These are phyloP conservation scores for Saturnia japonica DNA, from an alignment of 2,888 invertebrate species.

Conservation along the genomic window DNA sequence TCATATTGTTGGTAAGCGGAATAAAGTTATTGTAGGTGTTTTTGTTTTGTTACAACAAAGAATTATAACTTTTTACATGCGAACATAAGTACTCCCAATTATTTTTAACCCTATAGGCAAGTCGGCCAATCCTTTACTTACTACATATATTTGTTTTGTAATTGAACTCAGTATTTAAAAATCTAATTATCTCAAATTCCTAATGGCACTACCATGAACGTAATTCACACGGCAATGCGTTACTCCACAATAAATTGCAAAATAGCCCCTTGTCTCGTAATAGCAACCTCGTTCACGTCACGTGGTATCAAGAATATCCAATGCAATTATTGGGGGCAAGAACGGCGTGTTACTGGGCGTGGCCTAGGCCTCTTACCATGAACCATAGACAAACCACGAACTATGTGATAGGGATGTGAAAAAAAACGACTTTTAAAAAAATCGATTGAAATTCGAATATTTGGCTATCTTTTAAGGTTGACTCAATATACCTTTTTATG, in stretches of 20 bases:
- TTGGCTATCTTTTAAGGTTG: too few relatives aligned
- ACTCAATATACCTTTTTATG: too few relatives aligned
- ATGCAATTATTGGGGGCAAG: constrained; percentile 38
- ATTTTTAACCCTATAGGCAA: neutral
- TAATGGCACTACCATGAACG: constrained; percentile 3
- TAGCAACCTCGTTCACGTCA: constrained; percentile 27
- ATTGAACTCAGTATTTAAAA: neutral
- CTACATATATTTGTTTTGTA: neutral
- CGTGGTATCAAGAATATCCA: constrained; percentile 29
- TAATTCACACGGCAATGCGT: constrained; percentile 25
- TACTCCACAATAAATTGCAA: constrained; percentile 51
- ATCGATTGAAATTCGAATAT: too few relatives aligned
- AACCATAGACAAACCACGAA: too few relatives aligned
- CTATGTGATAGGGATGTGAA: too few relatives aligned
- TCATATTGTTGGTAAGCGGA: too few relatives aligned
- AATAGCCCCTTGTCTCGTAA: constrained; percentile 34
- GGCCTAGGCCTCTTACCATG: constrained; percentile 20
- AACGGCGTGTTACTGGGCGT: constrained; percentile 33
- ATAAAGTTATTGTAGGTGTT: too few relatives aligned
- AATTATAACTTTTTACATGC: too few relatives aligned
- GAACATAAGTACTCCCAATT: neutral
- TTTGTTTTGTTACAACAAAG: too few relatives aligned
- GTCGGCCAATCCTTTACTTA: neutral
- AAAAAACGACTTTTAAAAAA: too few relatives aligned
- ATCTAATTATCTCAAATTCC: neutral